Evolutionary conservation across 92 coral and sea anemone genomes (phyloP).

Genomic region (Epizoanthus scotinus): DNA sequence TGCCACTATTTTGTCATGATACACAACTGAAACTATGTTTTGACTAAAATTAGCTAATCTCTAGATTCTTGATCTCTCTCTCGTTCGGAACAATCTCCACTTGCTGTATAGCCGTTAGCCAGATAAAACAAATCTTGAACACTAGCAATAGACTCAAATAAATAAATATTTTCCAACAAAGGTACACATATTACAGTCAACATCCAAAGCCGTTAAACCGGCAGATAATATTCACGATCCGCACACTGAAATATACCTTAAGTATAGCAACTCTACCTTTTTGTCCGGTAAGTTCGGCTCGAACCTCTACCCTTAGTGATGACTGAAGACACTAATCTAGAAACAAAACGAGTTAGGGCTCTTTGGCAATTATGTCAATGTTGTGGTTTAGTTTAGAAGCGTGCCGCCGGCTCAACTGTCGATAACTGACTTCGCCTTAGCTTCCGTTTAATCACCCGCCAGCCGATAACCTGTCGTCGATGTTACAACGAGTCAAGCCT

Average conservation of each 20-base stretch:
- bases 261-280: too few species aligned
- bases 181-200: constrained; percentile 45
- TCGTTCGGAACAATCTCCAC: neutral
- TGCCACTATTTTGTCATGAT: too few species aligned
- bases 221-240: neutral
- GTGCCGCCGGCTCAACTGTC: constrained; percentile 16
- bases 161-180: constrained; percentile 54
- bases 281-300: neutral
- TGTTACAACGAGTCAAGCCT: constrained; percentile 7
- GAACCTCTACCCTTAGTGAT: neutral
- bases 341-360: neutral
- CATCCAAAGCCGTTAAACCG: constrained; percentile 4
- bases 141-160: neutral
- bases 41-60: too few species aligned
- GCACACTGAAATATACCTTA: too few species aligned
- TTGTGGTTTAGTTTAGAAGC: constrained; percentile 26
- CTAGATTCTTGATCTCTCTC: too few species aligned
- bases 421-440: constrained; percentile 36
- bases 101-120: neutral
- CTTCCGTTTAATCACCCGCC: constrained; percentile 70
- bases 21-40: too few species aligned
- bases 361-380: constrained; percentile 16
- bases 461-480: constrained; percentile 39
- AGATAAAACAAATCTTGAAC: neutral
- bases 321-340: neutral